Evolutionary conservation across 2,113 vertebrate genomes (phyloP).

Genomic region (Guaruba guarouba): DNA sequence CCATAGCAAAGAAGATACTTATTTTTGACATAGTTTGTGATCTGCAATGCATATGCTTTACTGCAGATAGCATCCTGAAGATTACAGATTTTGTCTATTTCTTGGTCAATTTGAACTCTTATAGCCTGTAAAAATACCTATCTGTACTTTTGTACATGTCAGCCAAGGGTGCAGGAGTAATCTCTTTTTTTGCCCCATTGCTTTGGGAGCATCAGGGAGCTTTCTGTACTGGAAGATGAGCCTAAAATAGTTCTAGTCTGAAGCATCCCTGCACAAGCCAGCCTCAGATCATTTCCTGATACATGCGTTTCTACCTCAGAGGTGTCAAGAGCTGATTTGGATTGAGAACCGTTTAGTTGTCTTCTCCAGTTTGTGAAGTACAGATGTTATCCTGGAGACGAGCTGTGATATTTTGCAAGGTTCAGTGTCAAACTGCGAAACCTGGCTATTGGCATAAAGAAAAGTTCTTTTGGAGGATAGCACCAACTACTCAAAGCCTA

Average conservation of each 20-base stretch:
- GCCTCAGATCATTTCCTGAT: background rate
- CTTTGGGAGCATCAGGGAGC: background rate
- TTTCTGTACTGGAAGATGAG: background rate
- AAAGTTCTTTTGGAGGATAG: background rate
- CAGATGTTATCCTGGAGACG: background rate
- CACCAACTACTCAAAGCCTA: background rate
- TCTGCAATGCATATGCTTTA: constrained; percentile 32
- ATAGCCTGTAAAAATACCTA: background rate
- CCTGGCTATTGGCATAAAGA: background rate
- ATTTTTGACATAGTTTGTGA: background rate
- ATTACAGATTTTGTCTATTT: constrained; percentile 34
- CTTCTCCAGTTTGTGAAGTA: background rate
- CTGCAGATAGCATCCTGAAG: background rate
- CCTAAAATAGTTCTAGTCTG: background rate
- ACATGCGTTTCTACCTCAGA: background rate
- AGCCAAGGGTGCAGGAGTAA: background rate
- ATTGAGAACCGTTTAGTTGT: background rate
- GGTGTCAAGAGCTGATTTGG: background rate
- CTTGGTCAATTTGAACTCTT: constrained; percentile 10
- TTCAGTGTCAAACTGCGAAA: background rate
- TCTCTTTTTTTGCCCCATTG: background rate
- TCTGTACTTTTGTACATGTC: background rate
- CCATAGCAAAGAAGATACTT: background rate
- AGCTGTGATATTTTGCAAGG: background rate
- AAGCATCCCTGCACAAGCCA: background rate